Base-by-base conservation (phyloP, 2,888 invertebrate species). In the Drosophila subsilvestris region DNA sequence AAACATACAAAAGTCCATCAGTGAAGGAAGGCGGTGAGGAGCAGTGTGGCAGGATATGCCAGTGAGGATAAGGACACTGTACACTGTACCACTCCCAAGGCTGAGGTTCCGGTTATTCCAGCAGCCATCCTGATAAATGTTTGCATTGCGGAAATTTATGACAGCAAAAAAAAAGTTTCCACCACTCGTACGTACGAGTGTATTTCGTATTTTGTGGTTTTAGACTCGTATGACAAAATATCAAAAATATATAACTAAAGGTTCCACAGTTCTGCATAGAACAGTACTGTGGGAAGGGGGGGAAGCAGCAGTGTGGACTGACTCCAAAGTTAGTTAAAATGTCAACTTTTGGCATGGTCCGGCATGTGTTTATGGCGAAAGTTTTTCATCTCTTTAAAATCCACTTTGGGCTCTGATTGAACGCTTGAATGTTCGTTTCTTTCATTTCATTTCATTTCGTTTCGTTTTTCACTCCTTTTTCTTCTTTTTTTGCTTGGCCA, bases 201-300 rank as follows among this genome's bases (percentile, higher is more conserved):
- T 77, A 80, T n/a, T n/a, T n/a, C 22, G 22, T 22, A 22, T 75
- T 80, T 69, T 82, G 80, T 80, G 86, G 86, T 74, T 37, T 85
- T 74, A 83, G 86, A 86, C n/a, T n/a, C n/a, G n/a, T 83, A 80
- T 79, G 83, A 80, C 83, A 80, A 86, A 86, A 86, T 75, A 79
- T 70, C 63, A 53, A 67, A 72, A 53, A 76, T 62, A 71, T 25
- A 18, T 17, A 3, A 58, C 55, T 48, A 58, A 12, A 55, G 29
- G 43, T 55, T 43, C 43, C 48, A 51, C 48, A 54, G 55, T 48
- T 59, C 37, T 37, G 14, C 6, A 37, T n/a, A n/a, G 37, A 14
- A 14, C 14, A n/a, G 14, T 7, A 2, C 14, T 1, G 1, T 6
- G 25, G 1, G 14, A 4, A 4, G 25, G 1, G 32, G n/a, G 37